These are phyloP conservation scores for Diabrotica virgifera DNA, from an alignment of 1,140 invertebrate species.

Conservation along the genomic window DNA sequence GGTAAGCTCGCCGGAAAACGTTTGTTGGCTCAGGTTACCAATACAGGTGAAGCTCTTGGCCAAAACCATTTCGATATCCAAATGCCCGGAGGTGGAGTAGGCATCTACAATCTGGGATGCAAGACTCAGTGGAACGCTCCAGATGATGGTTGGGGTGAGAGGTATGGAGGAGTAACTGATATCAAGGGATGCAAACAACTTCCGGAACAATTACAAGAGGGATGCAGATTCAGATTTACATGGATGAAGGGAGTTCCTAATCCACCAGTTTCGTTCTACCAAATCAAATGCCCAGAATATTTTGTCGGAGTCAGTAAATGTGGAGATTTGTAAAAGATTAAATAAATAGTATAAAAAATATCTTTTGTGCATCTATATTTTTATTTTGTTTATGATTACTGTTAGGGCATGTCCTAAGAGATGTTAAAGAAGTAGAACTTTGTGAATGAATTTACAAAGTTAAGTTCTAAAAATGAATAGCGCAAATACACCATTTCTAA, in stretches of 20 bases:
- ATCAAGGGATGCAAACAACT: slow-evolving; percentile 15
- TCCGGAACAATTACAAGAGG: slow-evolving; percentile 11
- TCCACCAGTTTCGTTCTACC: slow-evolving; percentile 10
- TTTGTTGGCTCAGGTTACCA: slow-evolving; percentile 23
- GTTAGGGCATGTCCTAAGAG: too few relatives aligned
- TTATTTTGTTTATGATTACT: too few relatives aligned
- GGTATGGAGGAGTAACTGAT: slow-evolving; percentile 17
- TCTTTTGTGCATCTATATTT: too few relatives aligned
- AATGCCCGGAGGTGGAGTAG: slow-evolving; percentile 25
- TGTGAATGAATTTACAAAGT: too few relatives aligned
- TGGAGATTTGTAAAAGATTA: not conserved
- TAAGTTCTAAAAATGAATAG: too few relatives aligned
- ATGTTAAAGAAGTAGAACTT: too few relatives aligned
- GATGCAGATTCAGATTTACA: slow-evolving; percentile 16
- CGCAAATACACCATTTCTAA: too few relatives aligned
- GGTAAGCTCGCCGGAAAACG: slow-evolving; percentile 18
- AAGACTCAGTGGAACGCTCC: slow-evolving; percentile 17
- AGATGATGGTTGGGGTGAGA: slow-evolving; percentile 22
- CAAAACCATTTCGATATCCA: slow-evolving; percentile 29
- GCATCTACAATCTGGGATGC: not conserved
- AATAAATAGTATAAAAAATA: not conserved
- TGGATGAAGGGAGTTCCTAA: slow-evolving; percentile 21
- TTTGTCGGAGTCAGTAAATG: slow-evolving; percentile 6
- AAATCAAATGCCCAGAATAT: slow-evolving; percentile 17
- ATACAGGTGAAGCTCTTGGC: slow-evolving; percentile 25